Conservation (phyloP, 2,113 vertebrate species). For the Hemibagrus wyckioides region DNA sequence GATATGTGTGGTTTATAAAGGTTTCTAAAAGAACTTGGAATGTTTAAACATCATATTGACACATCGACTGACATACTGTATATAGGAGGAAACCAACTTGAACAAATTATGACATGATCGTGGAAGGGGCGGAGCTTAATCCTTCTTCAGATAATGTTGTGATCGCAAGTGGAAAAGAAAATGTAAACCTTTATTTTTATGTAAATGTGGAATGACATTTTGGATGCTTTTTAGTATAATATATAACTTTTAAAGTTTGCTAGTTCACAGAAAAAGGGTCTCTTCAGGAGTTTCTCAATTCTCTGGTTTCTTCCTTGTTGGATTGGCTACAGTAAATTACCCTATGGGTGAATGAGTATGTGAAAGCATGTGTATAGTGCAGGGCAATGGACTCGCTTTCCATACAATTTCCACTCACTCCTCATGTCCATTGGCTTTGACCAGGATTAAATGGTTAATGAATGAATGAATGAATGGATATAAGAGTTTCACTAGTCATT, state of each 20-base stretch:
- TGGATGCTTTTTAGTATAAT: not conserved
- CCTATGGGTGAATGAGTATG: not conserved
- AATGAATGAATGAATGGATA: not conserved
- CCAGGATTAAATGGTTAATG: not conserved
- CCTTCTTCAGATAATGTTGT: not conserved
- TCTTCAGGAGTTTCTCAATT: not conserved
- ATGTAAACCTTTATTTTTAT: not conserved
- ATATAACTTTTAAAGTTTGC: not conserved
- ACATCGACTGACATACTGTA: not conserved
- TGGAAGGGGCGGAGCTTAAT: not conserved
- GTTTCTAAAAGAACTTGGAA: not conserved
- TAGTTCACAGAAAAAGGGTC: not conserved
- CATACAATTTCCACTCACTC: not conserved
- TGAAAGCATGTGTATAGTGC: not conserved
- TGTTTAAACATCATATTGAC: not conserved
- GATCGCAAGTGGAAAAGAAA: not conserved
- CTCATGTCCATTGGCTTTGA: not conserved
- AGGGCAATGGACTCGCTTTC: not conserved
- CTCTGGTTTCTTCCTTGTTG: not conserved
- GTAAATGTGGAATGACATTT: not conserved
- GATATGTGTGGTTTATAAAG: not conserved
- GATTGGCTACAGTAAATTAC: not conserved
- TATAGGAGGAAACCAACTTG: not conserved
- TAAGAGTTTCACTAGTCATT: not conserved
- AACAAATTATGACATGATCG: not conserved